Evolutionary conservation across 92 coral and sea anemone species (phyloP), one percentile per base, ranked within the genome.

Genomic region (Blastomussa wellsi): DNA sequence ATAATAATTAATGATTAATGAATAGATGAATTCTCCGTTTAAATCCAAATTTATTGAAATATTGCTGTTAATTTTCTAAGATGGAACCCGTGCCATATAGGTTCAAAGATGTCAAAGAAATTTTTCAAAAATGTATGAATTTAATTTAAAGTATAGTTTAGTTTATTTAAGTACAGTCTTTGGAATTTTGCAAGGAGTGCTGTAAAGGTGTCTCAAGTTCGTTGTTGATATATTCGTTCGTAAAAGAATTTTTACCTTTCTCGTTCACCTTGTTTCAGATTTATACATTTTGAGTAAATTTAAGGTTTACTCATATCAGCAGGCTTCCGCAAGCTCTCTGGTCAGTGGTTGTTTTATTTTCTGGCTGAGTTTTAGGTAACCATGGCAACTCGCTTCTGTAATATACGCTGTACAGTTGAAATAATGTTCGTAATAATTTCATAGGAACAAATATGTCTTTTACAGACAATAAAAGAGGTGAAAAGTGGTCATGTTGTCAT

Each of bases 371-470:
- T 82, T 15, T 13, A 33, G 15, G 86, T 53, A 32, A 52, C 38
- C 69, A 49, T 22, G 55, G 51, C 66, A 69, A 81, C 69, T 35
- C 65, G 85, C 86, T 57, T 44, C 17, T 82, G 79, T 82, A 82
- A 72, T 55, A 82, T 82, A 82, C 20, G 86, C 86, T 82, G 86
- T 82, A 82, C 86, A 82, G 86, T 82, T 82, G 70, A 38, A 38
- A 26, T 49, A 36, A 70, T 73, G 78, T 82, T 82, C 31, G 33
- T 71, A 82, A 28, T 82, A 9, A 73, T 72, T 82, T 82, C 70
- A 52, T 72, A 53, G 68, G 42, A 55, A 74, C 79, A 26, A 44
- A 2, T 19, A 24, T 82, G 86, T 82, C 86, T 66, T 6, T 72
- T 24, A 51, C 28, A 32, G 86, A 72, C 86, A 82, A 82, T 82